Conservation (phyloP, 2,113 vertebrate species). For the Daubentonia madagascariensis region DNA sequence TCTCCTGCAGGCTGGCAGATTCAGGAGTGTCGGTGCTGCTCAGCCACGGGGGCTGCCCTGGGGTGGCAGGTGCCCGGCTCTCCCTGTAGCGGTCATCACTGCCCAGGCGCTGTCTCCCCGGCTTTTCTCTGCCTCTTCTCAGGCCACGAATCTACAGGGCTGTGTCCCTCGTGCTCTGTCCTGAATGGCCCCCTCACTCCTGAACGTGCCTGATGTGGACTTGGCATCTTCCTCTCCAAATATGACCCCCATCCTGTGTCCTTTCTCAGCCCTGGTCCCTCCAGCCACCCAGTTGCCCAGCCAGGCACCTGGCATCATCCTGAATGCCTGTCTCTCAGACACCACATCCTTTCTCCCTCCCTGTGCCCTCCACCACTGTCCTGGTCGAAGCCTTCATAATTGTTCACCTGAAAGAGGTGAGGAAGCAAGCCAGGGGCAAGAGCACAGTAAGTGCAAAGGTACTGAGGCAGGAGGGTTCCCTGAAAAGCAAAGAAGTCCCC, state of each 20-base stretch:
- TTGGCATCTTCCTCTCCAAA: not conserved
- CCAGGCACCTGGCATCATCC: not conserved
- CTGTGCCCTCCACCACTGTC: not conserved
- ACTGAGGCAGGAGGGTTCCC: not conserved
- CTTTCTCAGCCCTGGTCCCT: not conserved
- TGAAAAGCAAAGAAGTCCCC: not conserved
- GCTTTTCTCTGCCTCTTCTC: not conserved
- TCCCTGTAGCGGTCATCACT: accelerated
- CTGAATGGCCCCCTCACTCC: not conserved
- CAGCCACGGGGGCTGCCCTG: accelerated
- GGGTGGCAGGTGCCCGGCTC: not conserved
- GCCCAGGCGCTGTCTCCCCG: accelerated
- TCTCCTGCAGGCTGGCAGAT: constrained; percentile 78
- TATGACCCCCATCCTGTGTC: not conserved
- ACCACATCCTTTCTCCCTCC: not conserved
- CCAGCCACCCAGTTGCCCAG: accelerated
- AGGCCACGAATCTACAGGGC: not conserved
- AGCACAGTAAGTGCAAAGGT: not conserved
- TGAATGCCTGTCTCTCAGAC: too few relatives aligned
- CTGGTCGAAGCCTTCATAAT: not conserved
- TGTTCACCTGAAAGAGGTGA: not conserved
- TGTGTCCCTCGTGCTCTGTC: too few relatives aligned
- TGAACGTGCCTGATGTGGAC: accelerated
- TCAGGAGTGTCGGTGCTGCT: constrained; percentile 79
- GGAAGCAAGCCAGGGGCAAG: too few relatives aligned